Evolutionary conservation across 2,888 invertebrate genomes (phyloP).

Genomic region (Pristionchus mayeri): DNA sequence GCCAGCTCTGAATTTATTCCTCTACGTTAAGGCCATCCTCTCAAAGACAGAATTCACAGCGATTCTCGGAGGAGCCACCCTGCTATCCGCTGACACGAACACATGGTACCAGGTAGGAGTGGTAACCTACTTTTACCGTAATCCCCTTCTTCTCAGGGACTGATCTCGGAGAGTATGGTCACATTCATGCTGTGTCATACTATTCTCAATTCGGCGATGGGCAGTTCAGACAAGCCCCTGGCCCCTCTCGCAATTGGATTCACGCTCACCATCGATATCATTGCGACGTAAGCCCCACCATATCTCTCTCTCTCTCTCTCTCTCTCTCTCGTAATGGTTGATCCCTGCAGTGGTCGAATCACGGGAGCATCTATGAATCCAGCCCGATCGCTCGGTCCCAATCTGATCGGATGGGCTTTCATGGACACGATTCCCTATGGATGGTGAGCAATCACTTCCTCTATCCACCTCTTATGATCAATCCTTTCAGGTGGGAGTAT

Average conservation of each 20-base stretch:
- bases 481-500: slow-evolving; percentile 57
- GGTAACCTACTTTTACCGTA: no score
- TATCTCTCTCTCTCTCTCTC: no score
- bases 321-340: no score
- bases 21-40: slow-evolving; percentile 54
- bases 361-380: slow-evolving; percentile 78
- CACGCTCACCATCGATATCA: slow-evolving; percentile 76
- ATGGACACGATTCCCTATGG: neutral
- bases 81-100: slow-evolving; percentile 51
- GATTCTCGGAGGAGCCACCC: slow-evolving; percentile 60
- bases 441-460: neutral
- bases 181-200: slow-evolving; percentile 72
- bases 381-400: slow-evolving; percentile 77
- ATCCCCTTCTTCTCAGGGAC: slow-evolving; percentile 46
- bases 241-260: slow-evolving; percentile 78
- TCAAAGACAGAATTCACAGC: slow-evolving; percentile 52
- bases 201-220: slow-evolving; percentile 74
- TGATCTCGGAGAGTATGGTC: slow-evolving; percentile 53
- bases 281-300: slow-evolving; percentile 76
- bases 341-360: slow-evolving; percentile 69
- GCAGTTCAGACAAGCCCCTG: slow-evolving; percentile 68
- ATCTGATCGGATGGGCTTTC: slow-evolving; percentile 64
- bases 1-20: no score
- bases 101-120: slow-evolving; percentile 56
- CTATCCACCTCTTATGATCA: neutral